Evolutionary conservation across 2,888 invertebrate genomes (phyloP), one percentile per base, ranked within the genome.

Genomic region (Cryptophagus acutangulus): DNA sequence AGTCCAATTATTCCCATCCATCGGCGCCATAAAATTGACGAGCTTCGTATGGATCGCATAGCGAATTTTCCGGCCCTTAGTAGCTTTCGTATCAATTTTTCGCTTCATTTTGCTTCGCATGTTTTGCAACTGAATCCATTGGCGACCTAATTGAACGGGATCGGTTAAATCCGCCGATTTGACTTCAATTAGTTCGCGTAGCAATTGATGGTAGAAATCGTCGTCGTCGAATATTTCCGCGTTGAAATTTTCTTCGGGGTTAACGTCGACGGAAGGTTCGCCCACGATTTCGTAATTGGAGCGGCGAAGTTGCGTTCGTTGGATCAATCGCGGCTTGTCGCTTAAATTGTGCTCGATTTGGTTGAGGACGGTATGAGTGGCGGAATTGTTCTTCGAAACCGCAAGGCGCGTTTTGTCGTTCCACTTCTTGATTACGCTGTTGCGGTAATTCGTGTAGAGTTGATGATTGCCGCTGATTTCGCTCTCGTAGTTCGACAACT

Each of bases 161-260:
- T 91, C 92, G 1, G 83, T 83, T 6, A 87, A 77, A 57, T 84
- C 83, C 2, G 84, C 79, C 0, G 91, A 84, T 69, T 94, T 94
- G 49, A 84, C 83, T 65, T 96, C 93, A 48, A 97, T 94, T 25
- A 97, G 72, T 66, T 96, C 94, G 47, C 91, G 74, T 29, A 97
- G 71, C 38, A 95, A 73, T 59, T 93, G 90, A 67, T 95, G 94
- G 69, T 97, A 97, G 67, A 97, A 97, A 65, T 97, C 97, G 58
- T 87, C 88, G 62, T 97, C 97, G 66, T 97, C 95, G 71, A 91
- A 97, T 58, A 96, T 87, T 71, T 96, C 88, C 0, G 74, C 59
- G 59, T 88, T 82, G 48, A 81, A 79, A 53, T 83, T 80, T 51
- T 78, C 78, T 25, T 26, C 50, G 49, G 42, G 52, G 43, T 28